phyloP scores from a whole-genome alignment of 2,113 vertebrate genomes.

The Coracopsis vasa region DNA sequence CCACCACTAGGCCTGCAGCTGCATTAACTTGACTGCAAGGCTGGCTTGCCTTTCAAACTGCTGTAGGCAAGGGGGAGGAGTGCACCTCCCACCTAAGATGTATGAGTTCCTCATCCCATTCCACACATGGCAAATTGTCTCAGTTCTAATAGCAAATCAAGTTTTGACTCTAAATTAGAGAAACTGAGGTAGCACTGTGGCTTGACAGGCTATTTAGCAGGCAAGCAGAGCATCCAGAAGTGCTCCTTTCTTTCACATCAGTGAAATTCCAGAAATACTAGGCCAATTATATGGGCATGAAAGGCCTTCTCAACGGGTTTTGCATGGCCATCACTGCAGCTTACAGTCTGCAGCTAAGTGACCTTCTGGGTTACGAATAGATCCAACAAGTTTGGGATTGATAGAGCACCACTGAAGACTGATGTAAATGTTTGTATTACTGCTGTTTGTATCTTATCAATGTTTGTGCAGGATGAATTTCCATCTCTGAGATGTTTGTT shows the following conservation, averaged over 20 bases:
- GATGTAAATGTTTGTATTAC: not conserved
- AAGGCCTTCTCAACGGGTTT: not conserved
- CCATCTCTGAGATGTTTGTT: not conserved
- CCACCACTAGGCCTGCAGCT: not conserved
- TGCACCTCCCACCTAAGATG: not conserved
- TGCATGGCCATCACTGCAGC: not conserved
- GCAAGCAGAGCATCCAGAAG: not conserved
- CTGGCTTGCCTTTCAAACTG: not conserved
- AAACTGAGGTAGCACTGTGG: not conserved
- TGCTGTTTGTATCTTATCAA: not conserved
- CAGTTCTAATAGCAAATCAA: not conserved
- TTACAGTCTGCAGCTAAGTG: not conserved
- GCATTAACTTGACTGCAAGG: not conserved
- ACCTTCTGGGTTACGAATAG: not conserved
- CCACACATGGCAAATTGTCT: not conserved
- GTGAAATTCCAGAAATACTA: not conserved
- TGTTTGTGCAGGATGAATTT: not conserved
- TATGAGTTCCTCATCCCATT: not conserved
- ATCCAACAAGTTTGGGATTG: not conserved
- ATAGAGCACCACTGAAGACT: not conserved
- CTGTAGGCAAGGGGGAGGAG: not conserved
- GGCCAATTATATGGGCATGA: not conserved
- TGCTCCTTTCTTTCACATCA: not conserved
- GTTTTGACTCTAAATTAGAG: not conserved
- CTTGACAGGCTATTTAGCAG: not conserved